Evolutionary conservation across 2,888 invertebrate species (phyloP).

Genomic region (Tanytarsus gracilentus): DNA sequence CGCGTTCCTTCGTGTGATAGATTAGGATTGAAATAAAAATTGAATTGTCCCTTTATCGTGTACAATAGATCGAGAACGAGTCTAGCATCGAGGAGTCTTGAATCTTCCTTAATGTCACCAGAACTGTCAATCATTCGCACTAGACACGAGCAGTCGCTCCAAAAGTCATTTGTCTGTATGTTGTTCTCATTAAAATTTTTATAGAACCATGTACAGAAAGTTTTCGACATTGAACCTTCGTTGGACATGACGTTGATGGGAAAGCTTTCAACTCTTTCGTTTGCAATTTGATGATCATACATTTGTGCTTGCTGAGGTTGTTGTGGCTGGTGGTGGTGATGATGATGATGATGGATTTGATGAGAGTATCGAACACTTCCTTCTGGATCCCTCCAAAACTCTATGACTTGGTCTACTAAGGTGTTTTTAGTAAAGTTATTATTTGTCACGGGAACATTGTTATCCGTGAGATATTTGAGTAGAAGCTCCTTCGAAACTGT

Average conservation of each 20-base stretch:
- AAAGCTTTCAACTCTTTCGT: slow-evolving; percentile 31
- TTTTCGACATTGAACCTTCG: too few species aligned
- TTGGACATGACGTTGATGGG: slow-evolving; percentile 41
- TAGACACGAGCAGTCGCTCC: slow-evolving; percentile 45
- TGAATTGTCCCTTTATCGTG: slow-evolving; percentile 41
- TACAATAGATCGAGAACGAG: slow-evolving; percentile 40
- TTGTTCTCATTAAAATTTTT: slow-evolving; percentile 39
- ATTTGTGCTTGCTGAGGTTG: not conserved
- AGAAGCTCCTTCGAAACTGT: slow-evolving; percentile 47
- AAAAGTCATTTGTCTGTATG: slow-evolving; percentile 48
- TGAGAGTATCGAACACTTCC: slow-evolving; percentile 10
- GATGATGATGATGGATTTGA: slow-evolving; percentile 15
- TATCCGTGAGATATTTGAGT: slow-evolving; percentile 47
- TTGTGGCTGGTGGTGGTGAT: not conserved
- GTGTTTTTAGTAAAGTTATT: slow-evolving; percentile 46
- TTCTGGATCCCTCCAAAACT: slow-evolving; percentile 41
- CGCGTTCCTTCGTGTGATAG: slow-evolving; percentile 48
- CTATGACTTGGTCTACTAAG: slow-evolving; percentile 43
- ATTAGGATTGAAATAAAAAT: slow-evolving; percentile 53
- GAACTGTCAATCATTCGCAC: slow-evolving; percentile 36
- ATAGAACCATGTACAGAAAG: slow-evolving; percentile 54
- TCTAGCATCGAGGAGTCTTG: slow-evolving; percentile 36
- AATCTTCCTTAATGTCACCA: slow-evolving; percentile 33
- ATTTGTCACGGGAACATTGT: slow-evolving; percentile 42
- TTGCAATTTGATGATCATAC: not conserved